Evolutionary conservation across 2,797 vertebrate species (phyloP).

Genomic region (Pipistrellus kuhlii): DNA sequence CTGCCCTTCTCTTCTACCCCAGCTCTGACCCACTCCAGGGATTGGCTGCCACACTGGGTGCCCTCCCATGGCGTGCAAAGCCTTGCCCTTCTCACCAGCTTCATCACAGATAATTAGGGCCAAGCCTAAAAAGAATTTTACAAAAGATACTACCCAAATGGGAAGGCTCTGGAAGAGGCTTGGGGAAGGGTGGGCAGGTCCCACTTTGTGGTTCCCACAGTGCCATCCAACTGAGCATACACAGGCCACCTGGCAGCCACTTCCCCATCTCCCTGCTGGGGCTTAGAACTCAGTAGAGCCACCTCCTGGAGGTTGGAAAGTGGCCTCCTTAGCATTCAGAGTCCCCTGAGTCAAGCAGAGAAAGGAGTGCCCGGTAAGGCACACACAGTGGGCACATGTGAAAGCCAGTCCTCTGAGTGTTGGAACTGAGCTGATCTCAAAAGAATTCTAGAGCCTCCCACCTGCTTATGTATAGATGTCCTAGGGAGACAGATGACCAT

Average conservation of each 20-base stretch:
- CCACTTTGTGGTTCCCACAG: not conserved
- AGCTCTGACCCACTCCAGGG: not conserved
- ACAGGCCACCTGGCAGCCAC: not conserved
- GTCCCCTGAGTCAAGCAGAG: not conserved
- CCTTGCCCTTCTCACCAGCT: slow-evolving; percentile 25
- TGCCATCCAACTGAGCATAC: not conserved
- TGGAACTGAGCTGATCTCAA: not conserved
- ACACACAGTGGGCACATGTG: not conserved
- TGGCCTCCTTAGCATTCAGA: not conserved
- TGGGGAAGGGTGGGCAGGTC: not conserved
- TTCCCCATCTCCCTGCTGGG: not conserved
- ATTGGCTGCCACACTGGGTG: not conserved
- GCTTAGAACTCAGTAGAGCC: not conserved
- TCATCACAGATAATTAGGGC: not conserved
- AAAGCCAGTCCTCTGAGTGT: not conserved
- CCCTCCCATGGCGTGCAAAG: not conserved
- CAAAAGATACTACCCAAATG: not conserved
- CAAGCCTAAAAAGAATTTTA: slow-evolving; percentile 18
- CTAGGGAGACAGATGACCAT: not conserved
- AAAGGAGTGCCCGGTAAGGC: not conserved
- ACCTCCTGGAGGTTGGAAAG: not conserved
- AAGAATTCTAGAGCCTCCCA: not conserved
- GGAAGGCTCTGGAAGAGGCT: not conserved
- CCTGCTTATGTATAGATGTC: not conserved
- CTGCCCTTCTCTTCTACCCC: not conserved